Evolutionary conservation across 2,888 invertebrate genomes (phyloP), one percentile per base, ranked within the genome.

Genomic region (Chamaedrilus cognettii): DNA sequence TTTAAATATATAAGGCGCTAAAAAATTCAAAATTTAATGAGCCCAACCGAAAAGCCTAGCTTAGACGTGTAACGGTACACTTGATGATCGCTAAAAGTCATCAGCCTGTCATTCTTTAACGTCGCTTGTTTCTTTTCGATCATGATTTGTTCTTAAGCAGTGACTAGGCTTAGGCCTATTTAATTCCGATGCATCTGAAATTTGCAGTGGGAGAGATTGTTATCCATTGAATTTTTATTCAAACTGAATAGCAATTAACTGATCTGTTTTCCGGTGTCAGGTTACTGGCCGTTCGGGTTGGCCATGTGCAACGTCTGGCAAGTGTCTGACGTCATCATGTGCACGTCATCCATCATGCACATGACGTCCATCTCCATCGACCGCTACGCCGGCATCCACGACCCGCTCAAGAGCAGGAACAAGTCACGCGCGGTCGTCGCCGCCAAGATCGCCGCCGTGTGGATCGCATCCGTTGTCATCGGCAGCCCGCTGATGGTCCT

Each of bases 371-470:
- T 87, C 69, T 86, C 86, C 1, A 77, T 87, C 63, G 87, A 87
- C 72, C 82, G 96, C 78, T 96, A 94, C 84, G 88, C 96, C 60
- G 94, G 94, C 32, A 88, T 94, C 64, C 88, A 94, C 28, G 94
- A 94, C 79, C 96, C 96, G 0, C 90, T 75, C 32, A 76, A 77
- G 60, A 76, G 77, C n/a, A 76, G 83, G 49, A 80, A 79, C 74
- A 82, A 80, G 73, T 81, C 82, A 50, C 78, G 78, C 69, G 70
- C 75, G 5, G 72, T 79, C 15, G 84, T 86, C 56, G 76, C 80
- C 33, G 59, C 96, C 72, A 96, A 97, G 86, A 96, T 98, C 64
- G 89, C 90, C 26, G 90, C 95, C 80, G 96, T 96, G 1, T 97
- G 97, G 97, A 86, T 95, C 55, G 87, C 95, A 66, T 94, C 96